phyloP scores from a whole-genome alignment of 2,888 invertebrate species.

The Apomyelois bistriatella region DNA sequence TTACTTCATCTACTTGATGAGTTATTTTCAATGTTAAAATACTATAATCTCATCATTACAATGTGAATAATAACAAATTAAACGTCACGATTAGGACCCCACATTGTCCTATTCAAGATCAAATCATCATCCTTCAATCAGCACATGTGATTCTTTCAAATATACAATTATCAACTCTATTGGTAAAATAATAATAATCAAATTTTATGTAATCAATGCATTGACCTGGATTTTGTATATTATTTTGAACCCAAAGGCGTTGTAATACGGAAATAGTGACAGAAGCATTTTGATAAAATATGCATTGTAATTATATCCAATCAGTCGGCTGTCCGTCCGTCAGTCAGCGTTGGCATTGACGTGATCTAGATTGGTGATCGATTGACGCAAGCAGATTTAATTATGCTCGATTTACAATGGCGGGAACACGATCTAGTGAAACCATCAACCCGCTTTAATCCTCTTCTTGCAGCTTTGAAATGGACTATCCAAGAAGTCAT shows the following conservation, averaged over 20 bases:
- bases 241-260: conserved; percentile 4
- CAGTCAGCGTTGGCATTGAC: conserved; percentile 57
- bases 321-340: conserved; percentile 66
- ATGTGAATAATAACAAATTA: neutral
- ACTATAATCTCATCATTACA: no score
- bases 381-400: conserved; percentile 23
- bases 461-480: no score
- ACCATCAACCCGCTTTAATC: no score
- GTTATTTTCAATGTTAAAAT: no score
- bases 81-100: neutral
- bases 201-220: neutral
- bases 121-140: neutral
- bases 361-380: conserved; percentile 52
- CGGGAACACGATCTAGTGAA: no score
- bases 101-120: neutral
- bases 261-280: conserved; percentile 3
- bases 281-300: conserved; percentile 49
- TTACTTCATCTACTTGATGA: no score
- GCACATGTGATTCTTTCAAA: neutral
- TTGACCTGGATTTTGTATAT: neutral
- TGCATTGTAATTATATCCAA: conserved; percentile 76
- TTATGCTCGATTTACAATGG: neutral
- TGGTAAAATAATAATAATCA: neutral
- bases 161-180: neutral
- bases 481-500: no score